phyloP scores from a whole-genome alignment of 2,113 vertebrate species.

The Brachypodius melanocephalos region DNA sequence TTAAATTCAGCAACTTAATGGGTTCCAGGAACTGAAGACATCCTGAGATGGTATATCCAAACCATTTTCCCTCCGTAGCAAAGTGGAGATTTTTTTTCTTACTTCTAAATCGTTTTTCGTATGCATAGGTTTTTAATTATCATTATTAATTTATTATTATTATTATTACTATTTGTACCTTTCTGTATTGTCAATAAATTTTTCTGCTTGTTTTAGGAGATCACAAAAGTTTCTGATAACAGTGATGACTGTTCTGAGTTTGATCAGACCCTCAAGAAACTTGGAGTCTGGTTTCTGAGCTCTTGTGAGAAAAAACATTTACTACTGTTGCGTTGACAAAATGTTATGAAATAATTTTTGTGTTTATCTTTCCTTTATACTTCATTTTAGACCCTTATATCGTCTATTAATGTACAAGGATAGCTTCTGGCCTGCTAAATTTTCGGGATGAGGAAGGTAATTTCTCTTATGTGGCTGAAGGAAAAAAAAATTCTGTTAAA shows the following conservation, averaged over 20 bases:
- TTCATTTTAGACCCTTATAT: not conserved
- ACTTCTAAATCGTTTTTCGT: not conserved
- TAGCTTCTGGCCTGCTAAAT: not conserved
- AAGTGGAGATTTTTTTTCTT: not conserved
- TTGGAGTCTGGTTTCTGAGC: not conserved
- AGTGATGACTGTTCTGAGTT: not conserved
- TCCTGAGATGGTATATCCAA: not conserved
- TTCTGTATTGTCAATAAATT: not conserved
- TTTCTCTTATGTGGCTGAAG: not conserved
- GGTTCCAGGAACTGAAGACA: not conserved
- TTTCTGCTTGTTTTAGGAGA: not conserved
- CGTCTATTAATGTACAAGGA: not conserved
- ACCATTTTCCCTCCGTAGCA: not conserved
- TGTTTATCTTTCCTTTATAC: not conserved
- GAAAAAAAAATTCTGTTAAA: not conserved
- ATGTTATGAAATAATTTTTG: not conserved
- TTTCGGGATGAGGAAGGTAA: not conserved
- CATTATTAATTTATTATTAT: accelerated
- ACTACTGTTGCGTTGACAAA: not conserved
- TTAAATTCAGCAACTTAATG: not conserved
- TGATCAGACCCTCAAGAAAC: not conserved
- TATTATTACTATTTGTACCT: not conserved
- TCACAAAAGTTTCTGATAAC: not conserved
- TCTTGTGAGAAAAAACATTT: not conserved
- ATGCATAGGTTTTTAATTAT: no score